phyloP scores from a whole-genome alignment of 2,797 vertebrate genomes.

The Pipistrellus pipistrellus region DNA sequence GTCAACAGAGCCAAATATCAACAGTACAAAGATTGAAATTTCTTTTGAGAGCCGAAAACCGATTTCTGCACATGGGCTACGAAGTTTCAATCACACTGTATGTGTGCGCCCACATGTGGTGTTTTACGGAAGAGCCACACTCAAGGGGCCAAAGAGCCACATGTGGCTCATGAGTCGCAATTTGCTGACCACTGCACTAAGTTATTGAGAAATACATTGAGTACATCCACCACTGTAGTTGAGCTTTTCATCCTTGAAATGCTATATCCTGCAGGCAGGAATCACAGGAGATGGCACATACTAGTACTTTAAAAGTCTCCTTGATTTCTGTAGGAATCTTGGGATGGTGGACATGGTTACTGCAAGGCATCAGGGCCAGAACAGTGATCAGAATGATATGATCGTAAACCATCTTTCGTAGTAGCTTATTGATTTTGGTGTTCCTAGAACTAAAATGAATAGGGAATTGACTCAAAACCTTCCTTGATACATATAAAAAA shows the following conservation, averaged over 20 bases:
- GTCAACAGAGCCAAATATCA: no score
- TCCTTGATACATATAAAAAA: neutral
- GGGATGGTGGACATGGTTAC: neutral
- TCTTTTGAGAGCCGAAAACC: no score
- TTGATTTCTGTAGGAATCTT: neutral
- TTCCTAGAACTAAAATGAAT: neutral
- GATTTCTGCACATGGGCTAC: no score
- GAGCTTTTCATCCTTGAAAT: neutral
- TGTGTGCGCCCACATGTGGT: no score
- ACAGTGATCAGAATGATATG: neutral
- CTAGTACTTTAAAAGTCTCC: neutral
- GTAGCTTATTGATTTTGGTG: neutral
- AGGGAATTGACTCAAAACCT: neutral
- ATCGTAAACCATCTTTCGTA: neutral
- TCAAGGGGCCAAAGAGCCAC: no score
- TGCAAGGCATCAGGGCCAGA: neutral
- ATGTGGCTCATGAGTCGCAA: no score
- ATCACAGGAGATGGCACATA: neutral
- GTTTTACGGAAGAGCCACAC: no score
- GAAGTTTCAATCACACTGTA: no score
- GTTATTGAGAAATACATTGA: neutral
- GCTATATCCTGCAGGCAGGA: neutral
- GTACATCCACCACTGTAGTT: neutral
- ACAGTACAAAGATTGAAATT: no score
- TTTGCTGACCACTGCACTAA: neutral